Conservation (phyloP, 2,113 vertebrate genomes). For the Larimichthys crocea region DNA sequence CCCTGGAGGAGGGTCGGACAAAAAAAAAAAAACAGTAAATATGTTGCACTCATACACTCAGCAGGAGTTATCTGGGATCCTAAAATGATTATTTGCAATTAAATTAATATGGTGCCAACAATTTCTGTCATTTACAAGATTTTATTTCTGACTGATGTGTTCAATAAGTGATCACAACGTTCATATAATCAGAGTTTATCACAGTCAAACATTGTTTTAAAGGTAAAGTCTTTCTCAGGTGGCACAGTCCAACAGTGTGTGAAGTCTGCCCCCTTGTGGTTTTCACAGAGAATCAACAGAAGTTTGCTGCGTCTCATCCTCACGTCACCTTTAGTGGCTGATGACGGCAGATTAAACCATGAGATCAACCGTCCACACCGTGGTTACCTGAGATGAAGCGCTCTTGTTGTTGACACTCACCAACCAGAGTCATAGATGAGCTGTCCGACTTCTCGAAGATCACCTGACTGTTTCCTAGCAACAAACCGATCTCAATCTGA, state of each 20-base stretch:
- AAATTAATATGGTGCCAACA: not conserved
- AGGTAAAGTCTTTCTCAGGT: not conserved
- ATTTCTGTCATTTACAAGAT: not conserved
- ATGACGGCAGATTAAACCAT: not conserved
- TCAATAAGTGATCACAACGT: not conserved
- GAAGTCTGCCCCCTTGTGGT: conserved; percentile 66
- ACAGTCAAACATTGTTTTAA: not conserved
- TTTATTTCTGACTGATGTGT: no score
- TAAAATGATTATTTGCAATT: not conserved
- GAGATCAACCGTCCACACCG: not conserved
- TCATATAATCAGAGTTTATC: not conserved
- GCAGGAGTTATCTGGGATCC: not conserved
- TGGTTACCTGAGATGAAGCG: not conserved
- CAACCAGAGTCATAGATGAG: conserved; percentile 91
- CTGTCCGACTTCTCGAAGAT: conserved; percentile 96
- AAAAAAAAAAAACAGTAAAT: not conserved
- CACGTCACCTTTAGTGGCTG: not conserved
- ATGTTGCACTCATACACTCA: not conserved
- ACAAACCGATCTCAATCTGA: conserved; percentile 92
- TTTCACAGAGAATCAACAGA: not conserved
- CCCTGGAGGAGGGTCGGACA: conserved; percentile 77
- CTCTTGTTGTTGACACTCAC: conserved; percentile 84
- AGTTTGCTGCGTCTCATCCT: not conserved
- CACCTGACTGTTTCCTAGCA: conserved; percentile 95
- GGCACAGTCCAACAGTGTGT: conserved; percentile 9